These are phyloP conservation scores for Poeciliopsis presidionis DNA, from an alignment of 2,797 vertebrate species.

Conservation along the genomic window DNA sequence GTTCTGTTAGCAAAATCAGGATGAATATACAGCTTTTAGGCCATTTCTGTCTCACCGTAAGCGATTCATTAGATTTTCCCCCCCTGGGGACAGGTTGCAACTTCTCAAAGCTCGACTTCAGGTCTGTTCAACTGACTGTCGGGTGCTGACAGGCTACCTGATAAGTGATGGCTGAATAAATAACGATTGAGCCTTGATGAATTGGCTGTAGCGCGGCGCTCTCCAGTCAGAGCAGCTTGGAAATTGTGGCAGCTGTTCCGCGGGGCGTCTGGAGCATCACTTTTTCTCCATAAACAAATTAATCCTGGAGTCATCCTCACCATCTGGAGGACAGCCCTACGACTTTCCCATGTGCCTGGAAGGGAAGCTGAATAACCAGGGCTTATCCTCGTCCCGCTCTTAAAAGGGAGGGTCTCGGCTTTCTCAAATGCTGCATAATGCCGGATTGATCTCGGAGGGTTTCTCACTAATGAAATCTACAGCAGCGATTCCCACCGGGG, in stretches of 20 bases:
- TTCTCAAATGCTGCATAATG: conserved; percentile 32
- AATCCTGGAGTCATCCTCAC: conserved; percentile 52
- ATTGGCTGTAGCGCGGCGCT: conserved; percentile 24
- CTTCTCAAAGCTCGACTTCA: not conserved
- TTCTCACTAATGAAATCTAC: conserved; percentile 28
- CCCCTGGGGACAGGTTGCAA: no score
- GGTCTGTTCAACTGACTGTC: conserved; percentile 15
- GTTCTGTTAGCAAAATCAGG: not conserved
- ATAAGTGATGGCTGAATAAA: conserved; percentile 43
- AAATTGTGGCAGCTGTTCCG: conserved; percentile 51
- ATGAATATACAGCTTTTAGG: not conserved
- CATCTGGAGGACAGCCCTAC: conserved; percentile 58
- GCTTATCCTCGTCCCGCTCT: conserved; percentile 39
- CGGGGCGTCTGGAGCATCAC: conserved; percentile 30
- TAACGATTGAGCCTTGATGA: conserved; percentile 8
- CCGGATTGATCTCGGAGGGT: conserved; percentile 27
- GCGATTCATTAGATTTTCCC: not conserved
- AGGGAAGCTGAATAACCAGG: conserved; percentile 37
- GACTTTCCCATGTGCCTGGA: conserved; percentile 71
- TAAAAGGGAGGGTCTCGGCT: conserved; percentile 40
- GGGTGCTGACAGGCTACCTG: conserved; percentile 21
- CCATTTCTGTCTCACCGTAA: not conserved
- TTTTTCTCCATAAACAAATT: conserved; percentile 66
- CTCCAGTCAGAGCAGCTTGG: conserved; percentile 25
- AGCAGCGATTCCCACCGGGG: conserved; percentile 14